A percentile compares a stretch with the other conserved stretches of the same genome.
These are phyloP conservation scores for Neotoxoptera formosana DNA, from an alignment of 1,140 invertebrate genomes.

Conservation along the genomic window DNA sequence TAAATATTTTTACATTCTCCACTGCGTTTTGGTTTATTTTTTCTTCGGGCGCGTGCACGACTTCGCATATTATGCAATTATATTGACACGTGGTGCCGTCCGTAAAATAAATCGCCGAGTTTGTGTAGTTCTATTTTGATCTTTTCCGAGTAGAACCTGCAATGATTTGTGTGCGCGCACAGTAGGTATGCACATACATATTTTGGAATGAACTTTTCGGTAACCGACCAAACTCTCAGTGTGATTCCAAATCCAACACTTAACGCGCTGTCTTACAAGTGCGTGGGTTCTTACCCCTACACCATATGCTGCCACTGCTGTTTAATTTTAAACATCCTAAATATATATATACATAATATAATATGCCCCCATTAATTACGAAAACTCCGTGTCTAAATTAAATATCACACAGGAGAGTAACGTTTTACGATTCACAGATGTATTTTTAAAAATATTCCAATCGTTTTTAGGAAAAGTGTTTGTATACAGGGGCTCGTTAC, in stretches of 20 bases:
- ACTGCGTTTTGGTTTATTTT: neutral
- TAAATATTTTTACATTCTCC: too few relatives aligned
- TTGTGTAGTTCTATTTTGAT: neutral
- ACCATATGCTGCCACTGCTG: neutral
- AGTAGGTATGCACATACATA: too few relatives aligned
- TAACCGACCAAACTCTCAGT: neutral
- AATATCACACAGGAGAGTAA: neutral
- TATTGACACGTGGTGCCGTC: neutral
- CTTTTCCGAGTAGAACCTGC: neutral
- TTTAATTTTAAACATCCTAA: slow-evolving; percentile 18
- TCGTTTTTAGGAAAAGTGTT: neutral
- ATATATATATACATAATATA: neutral
- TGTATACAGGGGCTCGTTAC: too few relatives aligned
- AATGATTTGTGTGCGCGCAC: neutral
- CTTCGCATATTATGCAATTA: neutral
- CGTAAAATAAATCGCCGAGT: neutral
- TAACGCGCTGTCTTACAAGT: neutral
- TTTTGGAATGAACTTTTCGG: neutral
- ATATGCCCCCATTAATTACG: neutral
- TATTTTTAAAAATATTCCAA: neutral
- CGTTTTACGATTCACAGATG: neutral
- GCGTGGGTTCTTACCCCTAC: neutral
- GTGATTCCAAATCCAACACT: neutral
- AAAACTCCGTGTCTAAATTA: neutral
- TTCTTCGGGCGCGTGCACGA: neutral